Evolutionary conservation across 2,113 vertebrate genomes (phyloP).

Genomic region (Isichthys henryi): DNA sequence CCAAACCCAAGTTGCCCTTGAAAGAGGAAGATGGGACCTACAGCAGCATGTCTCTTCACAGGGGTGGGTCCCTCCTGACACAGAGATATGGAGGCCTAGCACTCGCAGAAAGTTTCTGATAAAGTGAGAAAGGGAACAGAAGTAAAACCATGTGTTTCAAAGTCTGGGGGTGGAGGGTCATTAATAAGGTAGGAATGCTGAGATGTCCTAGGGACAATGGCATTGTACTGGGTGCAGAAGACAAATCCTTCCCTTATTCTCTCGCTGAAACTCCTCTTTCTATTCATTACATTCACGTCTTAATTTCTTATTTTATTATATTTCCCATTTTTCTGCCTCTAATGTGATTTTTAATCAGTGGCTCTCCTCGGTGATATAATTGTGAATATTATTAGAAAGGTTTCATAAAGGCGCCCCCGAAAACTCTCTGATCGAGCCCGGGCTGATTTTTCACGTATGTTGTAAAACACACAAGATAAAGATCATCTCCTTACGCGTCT

Average conservation of each 20-base stretch:
- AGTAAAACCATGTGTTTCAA: constrained; percentile 42
- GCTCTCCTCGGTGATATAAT: constrained; percentile 29
- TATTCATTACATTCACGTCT: constrained; percentile 64
- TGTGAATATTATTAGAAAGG: constrained; percentile 33
- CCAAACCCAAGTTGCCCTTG: background rate
- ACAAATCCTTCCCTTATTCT: constrained; percentile 54
- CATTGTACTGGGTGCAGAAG: constrained; percentile 61
- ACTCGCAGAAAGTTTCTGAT: background rate
- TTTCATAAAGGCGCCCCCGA: constrained; percentile 31
- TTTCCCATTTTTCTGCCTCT: constrained; percentile 30
- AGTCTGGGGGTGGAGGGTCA: constrained; percentile 41
- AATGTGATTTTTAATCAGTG: constrained; percentile 51
- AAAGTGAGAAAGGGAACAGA: constrained; percentile 19
- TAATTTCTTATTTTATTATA: constrained; percentile 55
- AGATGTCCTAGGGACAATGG: constrained; percentile 59
- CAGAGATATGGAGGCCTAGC: background rate
- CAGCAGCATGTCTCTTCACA: background rate
- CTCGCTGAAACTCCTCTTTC: constrained; percentile 46
- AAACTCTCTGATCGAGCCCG: constrained; percentile 26
- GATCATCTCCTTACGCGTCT: constrained; percentile 1
- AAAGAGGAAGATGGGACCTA: background rate
- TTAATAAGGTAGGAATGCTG: constrained; percentile 58
- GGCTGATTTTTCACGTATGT: constrained; percentile 28
- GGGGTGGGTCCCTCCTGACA: background rate
- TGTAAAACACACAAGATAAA: constrained; percentile 22